phyloP scores from a whole-genome alignment of 2,113 vertebrate genomes.

The Sceloporus undulatus region DNA sequence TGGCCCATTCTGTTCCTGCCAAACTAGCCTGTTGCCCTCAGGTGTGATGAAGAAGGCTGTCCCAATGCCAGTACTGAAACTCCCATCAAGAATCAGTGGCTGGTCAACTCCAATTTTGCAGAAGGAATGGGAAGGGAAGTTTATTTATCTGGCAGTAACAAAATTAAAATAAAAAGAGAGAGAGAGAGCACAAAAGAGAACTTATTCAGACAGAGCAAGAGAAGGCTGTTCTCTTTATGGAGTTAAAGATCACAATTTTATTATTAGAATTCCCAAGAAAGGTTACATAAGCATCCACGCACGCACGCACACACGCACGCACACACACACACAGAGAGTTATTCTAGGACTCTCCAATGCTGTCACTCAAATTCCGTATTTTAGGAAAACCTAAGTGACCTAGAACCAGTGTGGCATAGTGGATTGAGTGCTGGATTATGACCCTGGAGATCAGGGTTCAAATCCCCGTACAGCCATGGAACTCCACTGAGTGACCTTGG shows the following conservation, averaged over 20 bases:
- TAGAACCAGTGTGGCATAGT: no score
- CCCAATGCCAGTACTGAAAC: no score
- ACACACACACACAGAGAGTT: neutral
- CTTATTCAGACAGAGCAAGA: conserved; percentile 26
- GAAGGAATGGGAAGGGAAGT: neutral
- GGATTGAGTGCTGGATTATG: no score
- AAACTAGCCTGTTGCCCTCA: no score
- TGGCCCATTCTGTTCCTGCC: no score
- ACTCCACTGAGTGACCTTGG: no score
- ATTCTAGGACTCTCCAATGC: neutral
- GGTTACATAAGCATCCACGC: conserved; percentile 60
- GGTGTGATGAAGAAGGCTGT: no score
- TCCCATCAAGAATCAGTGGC: no score
- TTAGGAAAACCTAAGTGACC: neutral
- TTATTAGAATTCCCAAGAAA: conserved; percentile 72
- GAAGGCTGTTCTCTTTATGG: conserved; percentile 53
- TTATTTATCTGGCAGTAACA: neutral
- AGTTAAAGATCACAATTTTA: conserved; percentile 70
- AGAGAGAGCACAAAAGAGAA: neutral
- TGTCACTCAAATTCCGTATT: fast-evolving
- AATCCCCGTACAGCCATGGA: no score
- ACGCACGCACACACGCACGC: neutral
- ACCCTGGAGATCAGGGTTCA: no score
- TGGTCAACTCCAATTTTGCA: no score
- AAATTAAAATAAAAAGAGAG: neutral